Conservation (phyloP, 2,888 invertebrate species). For the Trissonchulus latispiculum region DNA sequence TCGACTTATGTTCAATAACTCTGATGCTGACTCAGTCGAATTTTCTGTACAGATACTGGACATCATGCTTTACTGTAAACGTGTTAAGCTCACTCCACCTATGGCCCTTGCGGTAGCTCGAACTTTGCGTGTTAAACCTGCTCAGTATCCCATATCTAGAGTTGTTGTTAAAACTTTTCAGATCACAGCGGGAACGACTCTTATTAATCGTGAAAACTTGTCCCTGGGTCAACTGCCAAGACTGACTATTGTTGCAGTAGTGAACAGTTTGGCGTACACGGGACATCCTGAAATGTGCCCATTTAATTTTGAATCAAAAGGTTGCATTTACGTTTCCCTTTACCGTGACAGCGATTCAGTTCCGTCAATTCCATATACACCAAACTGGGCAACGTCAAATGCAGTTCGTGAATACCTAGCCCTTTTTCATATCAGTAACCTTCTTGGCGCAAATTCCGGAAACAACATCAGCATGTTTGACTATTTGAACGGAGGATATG, state of each 20-base stretch:
- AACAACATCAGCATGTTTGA: background rate
- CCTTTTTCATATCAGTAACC: background rate
- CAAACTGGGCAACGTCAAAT: background rate
- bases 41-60: background rate
- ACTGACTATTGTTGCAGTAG: background rate
- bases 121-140: background rate
- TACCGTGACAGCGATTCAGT: background rate
- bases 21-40: background rate
- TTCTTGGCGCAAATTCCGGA: background rate
- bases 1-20: background rate
- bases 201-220: slow-evolving; percentile 6
- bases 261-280: background rate
- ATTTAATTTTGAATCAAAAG: slow-evolving; percentile 8
- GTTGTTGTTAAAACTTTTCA: slow-evolving; percentile 9
- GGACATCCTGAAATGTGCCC: background rate
- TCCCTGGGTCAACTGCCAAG: background rate
- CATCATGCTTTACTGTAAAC: background rate
- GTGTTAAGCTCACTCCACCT: background rate
- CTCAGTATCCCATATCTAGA: background rate
- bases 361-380: background rate
- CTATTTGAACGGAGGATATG: background rate
- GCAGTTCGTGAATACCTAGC: slow-evolving; percentile 4
- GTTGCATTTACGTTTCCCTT: background rate
- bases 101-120: background rate
- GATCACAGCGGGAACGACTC: background rate